Base-by-base conservation (phyloP, 2,888 invertebrate species). In the Dryocosmus kuriphilus region DNA sequence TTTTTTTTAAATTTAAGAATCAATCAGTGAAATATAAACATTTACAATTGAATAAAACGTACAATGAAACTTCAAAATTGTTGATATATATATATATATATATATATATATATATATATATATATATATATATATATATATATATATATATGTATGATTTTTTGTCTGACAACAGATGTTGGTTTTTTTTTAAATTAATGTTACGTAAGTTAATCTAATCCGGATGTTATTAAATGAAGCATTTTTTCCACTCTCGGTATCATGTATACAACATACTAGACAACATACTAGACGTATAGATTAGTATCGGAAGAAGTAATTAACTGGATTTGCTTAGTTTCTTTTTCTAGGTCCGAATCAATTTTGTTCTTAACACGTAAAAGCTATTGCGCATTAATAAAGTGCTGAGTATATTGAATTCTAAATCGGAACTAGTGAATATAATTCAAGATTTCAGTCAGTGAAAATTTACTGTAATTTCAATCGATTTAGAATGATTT, bases 301-400 rank as follows among this genome's bases (percentile, higher is more conserved):
- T 65, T 38, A 38, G 38, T 24, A 41, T 24, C 16, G 7, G 8
- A 67, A 65, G 14, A 41, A 16, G 22, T 11, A 57, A 74, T 74
- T 57, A 74, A 30, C 16, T 32, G n/a, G 22, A 74, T 55, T 22
- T 57, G 32, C 27, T 55, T 73, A 32, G 27, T 46, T 55, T 51
- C 30, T 16, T 19, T 51, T 24, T 51, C 38, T 27, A 27, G 8
- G 27, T 19, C 32, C 24, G 8, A 51, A 73, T 73, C 73, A 55
- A 73, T 73, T 73, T 73, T 73, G 73, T 51, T 46, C 30, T 51
- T 0, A 73, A 57, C 38, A n/a, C 14, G n/a, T 16, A 73, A n/a
- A 30, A 30, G 22, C 16, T 51, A 73, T 30, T 71, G 24, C 71
- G 16, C 3, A 4, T 73, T 14, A 41, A 16, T 5, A 41, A 19